Percentiles rank a stretch among this genome's conserved stretches.
Evolutionary conservation across 2,888 invertebrate species (phyloP).

Genomic region (Apocheima hispidaria): DNA sequence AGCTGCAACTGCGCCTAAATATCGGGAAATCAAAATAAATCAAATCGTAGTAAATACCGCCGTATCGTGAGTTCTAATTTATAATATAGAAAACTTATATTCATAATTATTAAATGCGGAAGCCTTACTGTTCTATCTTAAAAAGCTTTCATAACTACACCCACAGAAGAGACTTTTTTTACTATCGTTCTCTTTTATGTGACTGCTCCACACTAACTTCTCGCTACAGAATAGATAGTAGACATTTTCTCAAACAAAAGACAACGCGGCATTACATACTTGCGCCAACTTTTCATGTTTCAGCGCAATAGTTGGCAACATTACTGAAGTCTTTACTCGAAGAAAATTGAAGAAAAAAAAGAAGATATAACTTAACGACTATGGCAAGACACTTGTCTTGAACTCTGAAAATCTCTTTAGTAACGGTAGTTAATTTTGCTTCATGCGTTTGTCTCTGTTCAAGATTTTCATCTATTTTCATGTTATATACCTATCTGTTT

Average conservation of each 20-base stretch:
- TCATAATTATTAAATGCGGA: no score
- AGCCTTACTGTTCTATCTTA: no score
- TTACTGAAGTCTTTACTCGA: not conserved
- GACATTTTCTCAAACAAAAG: not conserved
- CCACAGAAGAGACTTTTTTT: no score
- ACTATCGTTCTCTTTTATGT: no score
- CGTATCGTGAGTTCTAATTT: no score
- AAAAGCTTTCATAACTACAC: no score
- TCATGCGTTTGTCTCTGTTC: not conserved
- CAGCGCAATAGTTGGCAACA: slow-evolving; percentile 5
- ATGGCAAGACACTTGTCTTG: not conserved
- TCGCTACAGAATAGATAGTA: not conserved
- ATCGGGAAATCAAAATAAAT: no score
- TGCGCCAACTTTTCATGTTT: slow-evolving; percentile 7
- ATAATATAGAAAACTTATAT: no score
- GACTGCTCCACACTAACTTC: no score
- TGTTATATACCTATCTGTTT: not conserved
- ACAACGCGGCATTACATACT: slow-evolving; percentile 1
- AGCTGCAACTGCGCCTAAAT: no score
- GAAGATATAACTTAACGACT: not conserved
- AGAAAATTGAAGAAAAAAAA: slow-evolving; percentile 5
- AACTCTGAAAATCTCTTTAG: not conserved
- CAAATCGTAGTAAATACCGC: no score
- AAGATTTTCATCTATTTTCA: not conserved
- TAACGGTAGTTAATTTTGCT: not conserved